phyloP scores from a whole-genome alignment of 2,888 invertebrate species.

The Phengaris alcon region DNA sequence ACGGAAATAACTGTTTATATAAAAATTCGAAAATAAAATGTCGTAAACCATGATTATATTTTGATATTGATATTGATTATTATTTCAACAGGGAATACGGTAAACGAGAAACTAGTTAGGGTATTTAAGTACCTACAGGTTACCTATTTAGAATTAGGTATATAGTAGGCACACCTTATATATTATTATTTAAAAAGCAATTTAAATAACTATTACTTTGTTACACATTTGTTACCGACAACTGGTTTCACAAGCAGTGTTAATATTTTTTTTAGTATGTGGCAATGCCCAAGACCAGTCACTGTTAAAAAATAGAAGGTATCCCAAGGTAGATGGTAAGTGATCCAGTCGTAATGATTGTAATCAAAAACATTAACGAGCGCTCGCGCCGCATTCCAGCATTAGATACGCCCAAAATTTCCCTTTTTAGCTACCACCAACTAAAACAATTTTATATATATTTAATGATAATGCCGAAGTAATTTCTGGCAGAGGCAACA shows the following conservation, averaged over 20 bases:
- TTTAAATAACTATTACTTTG: too few species aligned
- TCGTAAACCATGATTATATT: not conserved
- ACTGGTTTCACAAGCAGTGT: not conserved
- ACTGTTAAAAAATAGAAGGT: slow-evolving; percentile 15
- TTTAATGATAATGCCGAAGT: not conserved
- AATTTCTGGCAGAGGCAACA: not conserved
- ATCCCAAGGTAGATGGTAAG: slow-evolving; percentile 15
- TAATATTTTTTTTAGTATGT: not conserved
- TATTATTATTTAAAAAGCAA: too few species aligned
- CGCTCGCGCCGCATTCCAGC: slow-evolving; percentile 59
- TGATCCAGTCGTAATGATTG: slow-evolving; percentile 47
- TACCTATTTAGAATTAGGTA: too few species aligned
- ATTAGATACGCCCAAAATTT: slow-evolving; percentile 47
- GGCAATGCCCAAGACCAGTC: not conserved
- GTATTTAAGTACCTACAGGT: too few species aligned
- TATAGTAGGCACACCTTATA: too few species aligned
- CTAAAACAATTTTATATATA: slow-evolving; percentile 19
- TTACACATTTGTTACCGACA: too few species aligned
- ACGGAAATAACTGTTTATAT: slow-evolving; percentile 37
- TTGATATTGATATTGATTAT: too few species aligned
- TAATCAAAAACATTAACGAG: slow-evolving; percentile 55
- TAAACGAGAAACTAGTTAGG: too few species aligned
- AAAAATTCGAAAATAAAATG: slow-evolving; percentile 1
- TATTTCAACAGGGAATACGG: too few species aligned
- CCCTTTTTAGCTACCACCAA: slow-evolving; percentile 42